These are phyloP conservation scores for Corynorhinus townsendii DNA, from an alignment of 2,113 vertebrate species.

Conservation along the genomic window DNA sequence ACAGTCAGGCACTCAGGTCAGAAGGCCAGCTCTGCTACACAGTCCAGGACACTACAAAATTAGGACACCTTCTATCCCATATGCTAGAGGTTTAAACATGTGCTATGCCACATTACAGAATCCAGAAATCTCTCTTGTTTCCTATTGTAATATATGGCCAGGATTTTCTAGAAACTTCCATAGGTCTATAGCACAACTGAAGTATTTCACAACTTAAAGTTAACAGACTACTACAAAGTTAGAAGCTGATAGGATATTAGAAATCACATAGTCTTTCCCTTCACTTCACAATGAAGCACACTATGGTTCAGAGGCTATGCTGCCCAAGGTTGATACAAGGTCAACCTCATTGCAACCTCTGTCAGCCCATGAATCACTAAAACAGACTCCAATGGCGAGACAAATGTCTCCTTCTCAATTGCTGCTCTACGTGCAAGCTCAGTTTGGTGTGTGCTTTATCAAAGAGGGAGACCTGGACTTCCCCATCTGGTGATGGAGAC, in stretches of 20 bases:
- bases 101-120: rapidly evolving
- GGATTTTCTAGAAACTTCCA: background rate
- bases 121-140: background rate
- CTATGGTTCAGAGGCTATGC: background rate
- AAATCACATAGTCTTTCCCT: rapidly evolving
- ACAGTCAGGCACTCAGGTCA: background rate
- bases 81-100: rapidly evolving
- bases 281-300: background rate
- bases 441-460: background rate
- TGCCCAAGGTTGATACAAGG: background rate
- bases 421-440: background rate
- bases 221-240: no score
- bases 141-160: background rate
- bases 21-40: background rate
- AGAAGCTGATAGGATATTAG: background rate
- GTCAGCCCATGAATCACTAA: background rate
- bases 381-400: background rate
- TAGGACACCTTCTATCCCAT: background rate
- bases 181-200: background rate
- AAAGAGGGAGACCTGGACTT: background rate
- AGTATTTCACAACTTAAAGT: background rate
- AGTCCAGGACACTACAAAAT: background rate
- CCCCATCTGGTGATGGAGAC: background rate
- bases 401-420: background rate
- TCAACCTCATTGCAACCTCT: background rate